Evolutionary conservation across 2,113 vertebrate species (phyloP).

Genomic region (Gambusia holbrooki): DNA sequence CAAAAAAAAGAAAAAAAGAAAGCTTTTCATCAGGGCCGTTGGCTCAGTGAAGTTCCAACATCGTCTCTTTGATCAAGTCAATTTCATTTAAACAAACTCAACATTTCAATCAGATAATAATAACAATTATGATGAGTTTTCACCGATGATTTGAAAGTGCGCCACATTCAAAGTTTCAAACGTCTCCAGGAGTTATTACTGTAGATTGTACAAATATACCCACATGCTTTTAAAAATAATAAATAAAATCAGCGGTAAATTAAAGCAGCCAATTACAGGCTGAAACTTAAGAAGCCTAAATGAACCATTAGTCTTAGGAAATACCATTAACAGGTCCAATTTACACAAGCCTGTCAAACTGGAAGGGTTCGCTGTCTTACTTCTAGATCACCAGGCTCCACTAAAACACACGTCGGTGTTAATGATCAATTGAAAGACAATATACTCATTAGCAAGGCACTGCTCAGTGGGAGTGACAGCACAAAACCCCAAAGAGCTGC

Average conservation of each 20-base stretch:
- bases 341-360: constrained; percentile 35
- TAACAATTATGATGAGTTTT: not conserved
- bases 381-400: constrained; percentile 30
- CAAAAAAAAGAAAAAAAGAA: not conserved
- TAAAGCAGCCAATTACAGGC: constrained; percentile 36
- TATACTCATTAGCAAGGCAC: constrained; percentile 28
- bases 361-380: constrained; percentile 4
- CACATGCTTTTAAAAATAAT: constrained; percentile 1
- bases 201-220: constrained; percentile 13
- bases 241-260: constrained; percentile 20
- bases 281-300: constrained; percentile 30
- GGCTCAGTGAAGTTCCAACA: constrained; percentile 4
- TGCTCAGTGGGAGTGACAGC: constrained; percentile 13
- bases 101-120: constrained; percentile 5
- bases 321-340: constrained; percentile 38
- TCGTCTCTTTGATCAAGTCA: constrained; percentile 18
- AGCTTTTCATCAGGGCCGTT: constrained; percentile 44
- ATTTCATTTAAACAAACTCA: not conserved
- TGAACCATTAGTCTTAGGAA: constrained; percentile 35
- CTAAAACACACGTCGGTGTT: constrained; percentile 41
- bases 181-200: not conserved
- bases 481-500: not conserved
- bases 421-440: constrained; percentile 42
- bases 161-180: not conserved
- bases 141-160: not conserved